A percentile compares a stretch with the other conserved stretches of the same genome.
Conservation (phyloP, 2,888 invertebrate species). For the Athrips mouffetella region DNA sequence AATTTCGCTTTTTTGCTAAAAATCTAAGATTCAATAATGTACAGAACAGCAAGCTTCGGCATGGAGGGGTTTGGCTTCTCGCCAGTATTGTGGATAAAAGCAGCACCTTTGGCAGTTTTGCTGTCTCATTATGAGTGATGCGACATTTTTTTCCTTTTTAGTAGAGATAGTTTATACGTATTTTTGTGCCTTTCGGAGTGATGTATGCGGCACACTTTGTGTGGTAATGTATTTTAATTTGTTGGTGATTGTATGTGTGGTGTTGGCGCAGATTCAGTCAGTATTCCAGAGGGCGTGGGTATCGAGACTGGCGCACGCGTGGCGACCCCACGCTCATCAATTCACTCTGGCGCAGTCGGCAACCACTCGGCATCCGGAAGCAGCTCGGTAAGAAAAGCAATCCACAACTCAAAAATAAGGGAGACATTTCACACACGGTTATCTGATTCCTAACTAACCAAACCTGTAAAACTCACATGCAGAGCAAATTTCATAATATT, state of each 20-base stretch:
- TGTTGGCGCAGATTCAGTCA: conserved; percentile 75
- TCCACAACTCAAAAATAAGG: neutral
- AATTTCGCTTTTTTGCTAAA: conserved; percentile 76
- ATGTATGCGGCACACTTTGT: neutral
- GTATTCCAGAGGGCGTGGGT: conserved; percentile 80
- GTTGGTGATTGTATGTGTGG: conserved; percentile 19
- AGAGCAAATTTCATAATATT: too few relatives aligned
- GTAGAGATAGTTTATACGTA: conserved; percentile 49
- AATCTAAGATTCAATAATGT: conserved; percentile 53
- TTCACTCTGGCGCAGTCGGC: conserved; percentile 85
- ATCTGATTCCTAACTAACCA: too few relatives aligned
- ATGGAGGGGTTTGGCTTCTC: conserved; percentile 60
- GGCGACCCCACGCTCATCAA: conserved; percentile 85
- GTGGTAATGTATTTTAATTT: conserved; percentile 24
- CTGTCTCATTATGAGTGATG: conserved; percentile 56
- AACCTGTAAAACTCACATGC: too few relatives aligned
- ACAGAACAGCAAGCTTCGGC: conserved; percentile 62
- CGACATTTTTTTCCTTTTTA: conserved; percentile 48
- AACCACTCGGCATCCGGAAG: conserved; percentile 83
- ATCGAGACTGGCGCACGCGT: conserved; percentile 83
- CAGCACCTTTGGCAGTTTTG: conserved; percentile 56
- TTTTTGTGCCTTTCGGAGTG: conserved; percentile 22
- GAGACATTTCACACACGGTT: neutral
- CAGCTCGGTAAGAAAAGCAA: conserved; percentile 73
- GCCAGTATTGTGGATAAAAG: conserved; percentile 56